Base-by-base conservation (phyloP, 2,888 invertebrate genomes). In the Oscheius onirici region DNA sequence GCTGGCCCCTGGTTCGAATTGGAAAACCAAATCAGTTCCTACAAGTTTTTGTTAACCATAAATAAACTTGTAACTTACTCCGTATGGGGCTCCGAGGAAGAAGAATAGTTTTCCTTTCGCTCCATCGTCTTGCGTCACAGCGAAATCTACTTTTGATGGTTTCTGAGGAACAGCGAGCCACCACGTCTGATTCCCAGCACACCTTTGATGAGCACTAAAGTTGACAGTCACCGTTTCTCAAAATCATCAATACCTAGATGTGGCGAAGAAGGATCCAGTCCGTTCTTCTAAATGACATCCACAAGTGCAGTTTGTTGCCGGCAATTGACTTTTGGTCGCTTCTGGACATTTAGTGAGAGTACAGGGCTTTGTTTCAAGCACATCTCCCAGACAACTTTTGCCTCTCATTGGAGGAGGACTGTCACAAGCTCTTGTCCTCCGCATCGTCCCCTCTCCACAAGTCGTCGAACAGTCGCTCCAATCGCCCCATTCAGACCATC, bases 391-490 rank as follows among this genome's bases (percentile, higher is more conserved):
- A 71, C 84, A 84, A 43, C 76, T 75, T 40, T 77, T 76, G 1
- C 83, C 84, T 28, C 83, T 51, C 20, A 75, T 77, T 8, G 83
- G 82, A n/a, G 73, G 71, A 0, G 83, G 83, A 51, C 79, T 77
- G 69, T 80, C 78, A 69, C 84, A 84, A 28, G 83, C 71, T 40
- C 79, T 68, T 2, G 58, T 49, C 68, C 76, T 76, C 68, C 77
- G 75, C 8, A 34, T 40, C 46, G 73, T 75, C 13, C 82, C 84
- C 6, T 58, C 52, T 1, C 83, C 84, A 55, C 84, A 84, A 44
- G 79, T 76, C 46, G 75, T 72, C 41, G 77, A 75, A 73, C 84
- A 84, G 1, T 72, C 73, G 52, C 78, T 75, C 82, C 82, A 84
- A 26, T 75, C 72, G 28, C 71, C 67, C 83, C 83, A 84, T 40